phyloP scores from a whole-genome alignment of 2,888 invertebrate genomes.

The Horisme vitalbata region DNA sequence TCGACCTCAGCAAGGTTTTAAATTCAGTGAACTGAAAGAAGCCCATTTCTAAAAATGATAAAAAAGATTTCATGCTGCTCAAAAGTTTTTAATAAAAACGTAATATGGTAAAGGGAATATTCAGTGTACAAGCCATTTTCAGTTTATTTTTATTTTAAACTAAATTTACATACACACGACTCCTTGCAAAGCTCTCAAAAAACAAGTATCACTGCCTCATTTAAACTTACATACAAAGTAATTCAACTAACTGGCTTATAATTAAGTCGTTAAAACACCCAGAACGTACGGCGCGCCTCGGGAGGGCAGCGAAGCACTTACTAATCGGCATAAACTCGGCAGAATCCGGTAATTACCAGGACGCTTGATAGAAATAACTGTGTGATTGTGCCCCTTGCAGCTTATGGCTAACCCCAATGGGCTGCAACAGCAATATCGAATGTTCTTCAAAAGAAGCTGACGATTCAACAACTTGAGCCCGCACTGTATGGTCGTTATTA shows the following conservation, averaged over 20 bases:
- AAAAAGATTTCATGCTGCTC: too few species aligned
- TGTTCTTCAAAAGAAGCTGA: too few species aligned
- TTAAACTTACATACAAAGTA: slow-evolving; percentile 18
- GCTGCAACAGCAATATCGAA: too few species aligned
- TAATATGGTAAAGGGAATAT: too few species aligned
- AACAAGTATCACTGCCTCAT: slow-evolving; percentile 7
- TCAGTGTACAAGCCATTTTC: too few species aligned
- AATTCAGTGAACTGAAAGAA: slow-evolving; percentile 13
- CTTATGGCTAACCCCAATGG: neutral
- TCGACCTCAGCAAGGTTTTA: neutral
- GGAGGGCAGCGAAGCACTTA: slow-evolving; percentile 17
- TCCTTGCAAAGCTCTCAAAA: neutral
- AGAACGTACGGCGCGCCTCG: slow-evolving; percentile 5
- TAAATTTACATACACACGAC: neutral
- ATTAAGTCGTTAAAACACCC: slow-evolving; percentile 18
- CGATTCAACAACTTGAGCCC: too few species aligned
- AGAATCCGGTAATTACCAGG: slow-evolving; percentile 14
- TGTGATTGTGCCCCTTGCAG: neutral
- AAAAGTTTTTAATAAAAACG: too few species aligned
- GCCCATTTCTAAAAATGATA: too few species aligned
- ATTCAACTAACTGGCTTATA: slow-evolving; percentile 24
- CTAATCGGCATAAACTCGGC: slow-evolving; percentile 28
- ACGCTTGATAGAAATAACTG: slow-evolving; percentile 8
- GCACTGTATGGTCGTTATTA: too few species aligned
- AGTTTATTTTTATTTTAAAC: neutral